phyloP scores from a whole-genome alignment of 2,888 invertebrate species.

The Dascillus cervinus region DNA sequence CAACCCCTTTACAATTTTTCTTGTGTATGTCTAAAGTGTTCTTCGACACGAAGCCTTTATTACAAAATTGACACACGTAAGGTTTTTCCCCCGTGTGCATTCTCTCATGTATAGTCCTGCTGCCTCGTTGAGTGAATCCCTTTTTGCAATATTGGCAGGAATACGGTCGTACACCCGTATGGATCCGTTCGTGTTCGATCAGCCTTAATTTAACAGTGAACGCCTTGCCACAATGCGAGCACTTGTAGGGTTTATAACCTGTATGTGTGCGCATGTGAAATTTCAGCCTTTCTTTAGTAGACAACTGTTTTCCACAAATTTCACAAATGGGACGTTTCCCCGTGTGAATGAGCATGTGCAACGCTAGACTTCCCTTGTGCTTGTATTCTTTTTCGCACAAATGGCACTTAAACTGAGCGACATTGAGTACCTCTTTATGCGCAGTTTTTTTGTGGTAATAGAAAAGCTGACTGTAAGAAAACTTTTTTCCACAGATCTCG shows the following conservation, averaged over 20 bases:
- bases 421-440: slow-evolving; percentile 40
- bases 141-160: slow-evolving; percentile 21
- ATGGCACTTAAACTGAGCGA: slow-evolving; percentile 36
- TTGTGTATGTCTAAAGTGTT: too few relatives aligned
- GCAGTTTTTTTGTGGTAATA: slow-evolving; percentile 45
- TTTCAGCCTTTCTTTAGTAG: slow-evolving; percentile 35
- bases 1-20: too few relatives aligned
- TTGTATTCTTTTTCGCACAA: slow-evolving; percentile 39
- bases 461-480: slow-evolving; percentile 47
- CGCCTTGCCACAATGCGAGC: slow-evolving; percentile 27
- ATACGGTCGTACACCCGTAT: slow-evolving; percentile 37
- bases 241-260: slow-evolving; percentile 23
- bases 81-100: slow-evolving; percentile 29
- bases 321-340: slow-evolving; percentile 40
- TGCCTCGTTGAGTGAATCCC: slow-evolving; percentile 16
- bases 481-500: slow-evolving; percentile 45
- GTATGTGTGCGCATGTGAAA: slow-evolving; percentile 41
- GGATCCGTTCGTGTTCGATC: slow-evolving; percentile 44
- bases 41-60: slow-evolving; percentile 51
- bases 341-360: slow-evolving; percentile 42
- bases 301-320: slow-evolving; percentile 35
- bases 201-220: slow-evolving; percentile 46
- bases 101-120: slow-evolving; percentile 17
- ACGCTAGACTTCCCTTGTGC: slow-evolving; percentile 32
- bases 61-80: slow-evolving; percentile 47